Evolutionary conservation across 2,113 vertebrate genomes (phyloP).

Genomic region (Prinia subflava): DNA sequence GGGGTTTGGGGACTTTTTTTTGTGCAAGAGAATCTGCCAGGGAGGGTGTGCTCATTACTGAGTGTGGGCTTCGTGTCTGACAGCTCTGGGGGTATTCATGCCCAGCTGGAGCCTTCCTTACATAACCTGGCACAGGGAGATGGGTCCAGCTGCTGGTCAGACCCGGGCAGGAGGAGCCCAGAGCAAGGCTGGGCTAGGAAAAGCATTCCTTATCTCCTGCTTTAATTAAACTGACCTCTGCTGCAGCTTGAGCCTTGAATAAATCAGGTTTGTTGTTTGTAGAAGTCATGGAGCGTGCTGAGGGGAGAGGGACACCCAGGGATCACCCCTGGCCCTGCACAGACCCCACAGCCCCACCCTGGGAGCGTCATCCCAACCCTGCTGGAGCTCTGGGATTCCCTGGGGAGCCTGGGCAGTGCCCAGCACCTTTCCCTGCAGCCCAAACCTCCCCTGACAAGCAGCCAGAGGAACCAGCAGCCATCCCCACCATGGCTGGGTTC

Average conservation of each 20-base stretch:
- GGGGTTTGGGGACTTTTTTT: neutral
- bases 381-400: neutral
- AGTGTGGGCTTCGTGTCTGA: neutral
- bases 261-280: neutral
- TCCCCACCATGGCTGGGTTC: accelerated
- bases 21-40: neutral
- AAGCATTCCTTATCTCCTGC: neutral
- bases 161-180: neutral
- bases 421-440: too few species aligned
- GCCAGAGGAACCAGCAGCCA: accelerated
- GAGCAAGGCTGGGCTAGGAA: neutral
- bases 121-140: neutral
- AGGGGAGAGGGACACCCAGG: neutral
- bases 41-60: neutral
- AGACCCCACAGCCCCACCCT: neutral
- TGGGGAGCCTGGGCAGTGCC: neutral
- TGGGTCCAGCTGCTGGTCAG: neutral
- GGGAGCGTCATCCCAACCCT: accelerated
- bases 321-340: neutral
- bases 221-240: neutral
- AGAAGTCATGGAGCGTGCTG: accelerated
- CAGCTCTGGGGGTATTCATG: neutral
- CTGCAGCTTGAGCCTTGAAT: accelerated
- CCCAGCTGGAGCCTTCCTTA: neutral
- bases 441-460: accelerated